phyloP scores from a whole-genome alignment of 1,140 invertebrate genomes.

The Euura saliciscinereae region DNA sequence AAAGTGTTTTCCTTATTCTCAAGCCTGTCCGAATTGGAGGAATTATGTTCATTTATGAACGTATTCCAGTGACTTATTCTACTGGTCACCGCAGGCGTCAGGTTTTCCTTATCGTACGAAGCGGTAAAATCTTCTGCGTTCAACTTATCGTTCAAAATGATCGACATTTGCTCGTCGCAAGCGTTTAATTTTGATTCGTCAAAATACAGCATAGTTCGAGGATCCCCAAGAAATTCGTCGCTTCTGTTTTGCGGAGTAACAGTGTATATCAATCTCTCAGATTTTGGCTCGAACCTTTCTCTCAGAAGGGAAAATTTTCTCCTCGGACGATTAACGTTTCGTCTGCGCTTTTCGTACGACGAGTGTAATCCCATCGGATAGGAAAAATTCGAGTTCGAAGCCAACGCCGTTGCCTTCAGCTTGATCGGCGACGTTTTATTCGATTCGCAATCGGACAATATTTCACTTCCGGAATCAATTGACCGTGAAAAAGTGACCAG shows the following conservation, averaged over 20 bases:
- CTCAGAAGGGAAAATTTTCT: slow-evolving; percentile 67
- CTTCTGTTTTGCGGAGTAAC: slow-evolving; percentile 33
- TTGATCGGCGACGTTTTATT: not conserved
- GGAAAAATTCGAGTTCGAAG: not conserved
- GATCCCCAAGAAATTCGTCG: slow-evolving; percentile 7
- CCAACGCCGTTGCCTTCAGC: not conserved
- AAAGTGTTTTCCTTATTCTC: slow-evolving; percentile 29
- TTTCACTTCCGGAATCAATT: not conserved
- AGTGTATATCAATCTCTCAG: slow-evolving; percentile 55
- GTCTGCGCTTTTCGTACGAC: slow-evolving; percentile 47
- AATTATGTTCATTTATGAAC: slow-evolving; percentile 28
- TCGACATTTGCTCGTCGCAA: slow-evolving; percentile 49
- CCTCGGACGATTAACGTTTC: slow-evolving; percentile 55
- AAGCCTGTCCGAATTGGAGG: slow-evolving; percentile 34
- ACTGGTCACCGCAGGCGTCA: slow-evolving; percentile 24
- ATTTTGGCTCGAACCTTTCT: slow-evolving; percentile 66
- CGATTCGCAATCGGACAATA: not conserved
- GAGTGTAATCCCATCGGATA: not conserved
- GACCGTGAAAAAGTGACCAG: not conserved
- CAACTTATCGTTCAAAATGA: slow-evolving; percentile 41
- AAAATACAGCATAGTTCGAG: slow-evolving; percentile 28
- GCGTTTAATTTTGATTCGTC: slow-evolving; percentile 38
- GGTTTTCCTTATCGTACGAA: slow-evolving; percentile 44
- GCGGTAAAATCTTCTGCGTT: slow-evolving; percentile 41
- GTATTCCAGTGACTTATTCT: slow-evolving; percentile 24